phyloP scores from a whole-genome alignment of 2,113 vertebrate species.

The Henicopernis longicauda region DNA sequence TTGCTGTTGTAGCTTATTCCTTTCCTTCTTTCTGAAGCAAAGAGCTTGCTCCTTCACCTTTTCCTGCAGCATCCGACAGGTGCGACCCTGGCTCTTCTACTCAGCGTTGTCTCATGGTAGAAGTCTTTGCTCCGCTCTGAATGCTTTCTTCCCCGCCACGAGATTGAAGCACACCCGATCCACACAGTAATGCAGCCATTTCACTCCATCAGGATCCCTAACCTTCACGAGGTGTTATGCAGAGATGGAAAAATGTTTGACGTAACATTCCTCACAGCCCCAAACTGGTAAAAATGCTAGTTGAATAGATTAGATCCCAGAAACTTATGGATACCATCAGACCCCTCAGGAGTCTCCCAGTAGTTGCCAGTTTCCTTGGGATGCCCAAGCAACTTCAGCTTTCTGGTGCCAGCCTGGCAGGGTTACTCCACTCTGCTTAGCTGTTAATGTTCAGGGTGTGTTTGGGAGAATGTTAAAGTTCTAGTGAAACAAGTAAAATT shows the following conservation, averaged over 20 bases:
- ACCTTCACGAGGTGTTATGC: neutral
- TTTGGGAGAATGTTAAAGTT: neutral
- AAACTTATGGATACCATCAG: neutral
- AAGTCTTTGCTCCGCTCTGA: neutral
- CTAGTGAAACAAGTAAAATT: neutral
- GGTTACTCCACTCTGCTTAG: neutral
- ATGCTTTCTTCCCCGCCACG: neutral
- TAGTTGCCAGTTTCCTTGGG: neutral
- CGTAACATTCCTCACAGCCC: neutral
- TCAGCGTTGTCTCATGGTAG: fast-evolving
- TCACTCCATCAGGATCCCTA: neutral
- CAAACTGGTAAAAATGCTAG: neutral
- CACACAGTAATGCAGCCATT: neutral
- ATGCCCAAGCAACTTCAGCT: neutral
- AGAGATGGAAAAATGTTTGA: neutral
- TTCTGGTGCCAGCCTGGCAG: neutral
- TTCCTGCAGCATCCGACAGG: neutral
- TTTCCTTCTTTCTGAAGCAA: neutral
- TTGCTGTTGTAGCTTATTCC: neutral
- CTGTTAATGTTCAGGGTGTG: neutral
- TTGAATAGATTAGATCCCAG: neutral
- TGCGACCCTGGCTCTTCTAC: neutral
- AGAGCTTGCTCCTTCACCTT: neutral
- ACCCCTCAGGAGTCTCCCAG: neutral
- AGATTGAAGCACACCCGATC: neutral